Conservation (phyloP, 2,113 vertebrate genomes). For the Petroica traversi region DNA sequence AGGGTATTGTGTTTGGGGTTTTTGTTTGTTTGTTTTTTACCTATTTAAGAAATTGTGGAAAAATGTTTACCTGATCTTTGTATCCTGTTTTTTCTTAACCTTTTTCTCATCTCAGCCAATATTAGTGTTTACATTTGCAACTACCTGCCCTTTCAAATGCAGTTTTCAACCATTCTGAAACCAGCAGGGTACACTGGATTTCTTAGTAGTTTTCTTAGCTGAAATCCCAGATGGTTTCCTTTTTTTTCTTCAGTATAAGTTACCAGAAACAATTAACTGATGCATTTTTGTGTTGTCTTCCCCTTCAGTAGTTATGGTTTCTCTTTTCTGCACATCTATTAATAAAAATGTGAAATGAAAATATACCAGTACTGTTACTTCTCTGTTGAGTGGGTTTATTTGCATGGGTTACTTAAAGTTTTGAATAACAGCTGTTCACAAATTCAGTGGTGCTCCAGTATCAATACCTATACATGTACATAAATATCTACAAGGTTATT, state of each 20-base stretch:
- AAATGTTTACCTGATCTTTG: background rate
- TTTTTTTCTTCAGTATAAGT: conserved; percentile 70
- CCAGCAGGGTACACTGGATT: background rate
- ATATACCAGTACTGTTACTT: background rate
- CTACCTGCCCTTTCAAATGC: background rate
- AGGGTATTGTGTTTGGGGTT: background rate
- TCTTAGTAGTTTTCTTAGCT: background rate
- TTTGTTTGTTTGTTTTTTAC: background rate
- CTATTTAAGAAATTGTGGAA: background rate
- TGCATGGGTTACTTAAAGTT: background rate
- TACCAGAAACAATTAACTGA: conserved; percentile 72
- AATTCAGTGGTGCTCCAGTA: background rate
- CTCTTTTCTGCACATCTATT: conserved; percentile 77
- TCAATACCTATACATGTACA: background rate
- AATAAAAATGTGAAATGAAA: background rate
- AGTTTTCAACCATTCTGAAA: background rate
- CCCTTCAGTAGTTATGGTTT: conserved; percentile 76
- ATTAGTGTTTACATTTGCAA: background rate
- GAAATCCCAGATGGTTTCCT: conserved; percentile 49
- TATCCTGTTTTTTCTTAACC: background rate
- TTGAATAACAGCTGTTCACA: background rate
- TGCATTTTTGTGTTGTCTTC: conserved; percentile 77
- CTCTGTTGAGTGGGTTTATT: background rate
- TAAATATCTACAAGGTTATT: background rate
- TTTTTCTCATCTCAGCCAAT: background rate